Conservation (phyloP, 1,140 invertebrate genomes). For the Tenebrio molitor region DNA sequence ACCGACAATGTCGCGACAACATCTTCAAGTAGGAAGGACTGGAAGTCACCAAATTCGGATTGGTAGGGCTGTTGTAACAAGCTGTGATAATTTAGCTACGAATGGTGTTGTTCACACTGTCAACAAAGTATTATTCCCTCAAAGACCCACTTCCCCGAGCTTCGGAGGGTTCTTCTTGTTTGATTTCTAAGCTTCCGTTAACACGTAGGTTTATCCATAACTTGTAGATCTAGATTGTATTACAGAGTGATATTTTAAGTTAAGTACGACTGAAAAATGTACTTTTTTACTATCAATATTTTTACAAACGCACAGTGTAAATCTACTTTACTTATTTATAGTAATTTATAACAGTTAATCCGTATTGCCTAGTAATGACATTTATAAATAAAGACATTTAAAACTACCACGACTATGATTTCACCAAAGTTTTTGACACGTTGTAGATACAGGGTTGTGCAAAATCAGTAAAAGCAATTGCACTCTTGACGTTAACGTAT, state of each 20-base stretch:
- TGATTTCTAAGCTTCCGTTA: slow-evolving; percentile 62
- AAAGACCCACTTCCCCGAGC: slow-evolving; percentile 58
- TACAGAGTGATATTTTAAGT: slow-evolving; percentile 45
- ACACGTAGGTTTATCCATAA: not conserved
- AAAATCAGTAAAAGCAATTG: slow-evolving; percentile 72
- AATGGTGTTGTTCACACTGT: slow-evolving; percentile 75
- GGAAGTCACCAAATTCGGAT: slow-evolving; percentile 69
- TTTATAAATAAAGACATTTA: slow-evolving; percentile 35
- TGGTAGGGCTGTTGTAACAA: slow-evolving; percentile 70
- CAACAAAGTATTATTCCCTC: slow-evolving; percentile 68
- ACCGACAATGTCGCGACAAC: slow-evolving; percentile 66
- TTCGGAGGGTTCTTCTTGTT: slow-evolving; percentile 64
- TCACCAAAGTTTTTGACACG: slow-evolving; percentile 58
- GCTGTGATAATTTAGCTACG: slow-evolving; percentile 72
- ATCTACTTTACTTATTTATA: slow-evolving; percentile 36
- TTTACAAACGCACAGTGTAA: slow-evolving; percentile 24
- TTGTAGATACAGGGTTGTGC: slow-evolving; percentile 76
- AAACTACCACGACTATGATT: slow-evolving; percentile 12
- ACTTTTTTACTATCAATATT: slow-evolving; percentile 34
- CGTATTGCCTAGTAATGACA: not conserved
- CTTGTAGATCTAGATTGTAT: slow-evolving; percentile 12
- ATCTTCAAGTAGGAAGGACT: slow-evolving; percentile 68
- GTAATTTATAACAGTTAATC: slow-evolving; percentile 34
- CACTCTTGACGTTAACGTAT: slow-evolving; percentile 74
- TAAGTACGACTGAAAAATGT: slow-evolving; percentile 43